Evolutionary conservation across 1,140 invertebrate species (phyloP), one percentile per base, ranked within the genome.

Genomic region (Euborellia annulipes): DNA sequence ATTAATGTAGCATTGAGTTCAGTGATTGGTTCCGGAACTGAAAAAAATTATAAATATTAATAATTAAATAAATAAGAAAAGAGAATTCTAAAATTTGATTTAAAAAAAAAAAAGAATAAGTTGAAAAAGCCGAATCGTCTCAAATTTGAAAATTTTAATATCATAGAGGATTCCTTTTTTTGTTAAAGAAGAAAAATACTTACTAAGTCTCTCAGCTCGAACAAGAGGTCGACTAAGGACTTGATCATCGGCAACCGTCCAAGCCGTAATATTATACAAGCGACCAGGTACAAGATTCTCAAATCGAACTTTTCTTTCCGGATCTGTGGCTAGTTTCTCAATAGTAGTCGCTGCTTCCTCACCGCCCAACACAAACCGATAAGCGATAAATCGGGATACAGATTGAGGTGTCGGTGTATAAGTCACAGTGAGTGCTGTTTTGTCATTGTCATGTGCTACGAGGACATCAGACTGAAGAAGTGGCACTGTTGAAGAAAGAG

Each of bases 381-480:
- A 91, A 19, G 75, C 63, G 66, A 89, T 82, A 64, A 91, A 92
- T 45, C 70, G 76, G 8, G 72, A 67, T 13, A 78, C 83, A 1
- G 75, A 69, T 43, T 72, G 69, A n/a, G 85, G 86, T 7, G 86
- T 91, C 42, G 74, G 79, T 9, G 87, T 90, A 60, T 88, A 91
- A 9, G 84, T 83, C 34, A 86, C 70, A 0, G 77, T 74, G 47
- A 84, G 72, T 2, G 78, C 70, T 50, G 73, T 68, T 48, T 79
- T 73, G 7, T 18, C n/a, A 9, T 2, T 44, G 42, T 86, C 80
- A 51, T 80, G 85, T 13, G 90, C 85, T 39, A 91, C 80, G 13
- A 85, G 77, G 41, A 94, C 81, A 57, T 91, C 88, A 1, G 87
- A 92, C 55, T 86, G 82, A 43, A 93, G 91, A 36, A 92, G 68